These are phyloP conservation scores for Coendou prehensilis DNA, from an alignment of 2,797 vertebrate species.

Conservation along the genomic window DNA sequence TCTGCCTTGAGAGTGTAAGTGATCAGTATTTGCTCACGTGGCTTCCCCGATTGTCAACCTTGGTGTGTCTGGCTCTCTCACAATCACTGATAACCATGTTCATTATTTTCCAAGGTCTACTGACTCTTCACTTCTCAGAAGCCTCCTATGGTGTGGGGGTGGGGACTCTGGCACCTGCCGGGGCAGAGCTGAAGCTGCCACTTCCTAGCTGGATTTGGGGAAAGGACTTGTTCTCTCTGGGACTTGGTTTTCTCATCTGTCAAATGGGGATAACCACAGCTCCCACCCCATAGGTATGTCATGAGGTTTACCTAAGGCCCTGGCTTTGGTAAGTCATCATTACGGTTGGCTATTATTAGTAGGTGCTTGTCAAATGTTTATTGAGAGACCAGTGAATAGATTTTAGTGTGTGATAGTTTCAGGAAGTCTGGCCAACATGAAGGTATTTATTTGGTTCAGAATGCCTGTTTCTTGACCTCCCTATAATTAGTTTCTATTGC, in stretches of 20 bases:
- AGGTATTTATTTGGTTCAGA: conserved; percentile 81
- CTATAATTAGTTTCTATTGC: conserved; percentile 81
- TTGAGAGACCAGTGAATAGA: conserved; percentile 78
- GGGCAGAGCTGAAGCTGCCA: not conserved
- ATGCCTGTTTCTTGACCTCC: conserved; percentile 80
- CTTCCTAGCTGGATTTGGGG: not conserved
- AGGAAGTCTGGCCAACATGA: conserved; percentile 77
- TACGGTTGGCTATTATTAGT: conserved; percentile 76
- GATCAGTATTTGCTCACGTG: not conserved
- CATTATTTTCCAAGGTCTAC: not conserved
- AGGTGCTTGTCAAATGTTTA: conserved; percentile 74
- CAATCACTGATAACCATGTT: not conserved
- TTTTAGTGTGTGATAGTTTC: conserved; percentile 80
- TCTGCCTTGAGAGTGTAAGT: not conserved
- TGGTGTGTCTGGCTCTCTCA: not conserved
- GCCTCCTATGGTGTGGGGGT: not conserved
- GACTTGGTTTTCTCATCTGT: conserved; percentile 54
- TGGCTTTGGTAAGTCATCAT: conserved; percentile 58
- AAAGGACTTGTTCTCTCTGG: not conserved
- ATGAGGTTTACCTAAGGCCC: conserved; percentile 64
- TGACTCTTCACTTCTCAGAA: not conserved
- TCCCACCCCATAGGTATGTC: not conserved
- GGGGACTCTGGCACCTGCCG: no score
- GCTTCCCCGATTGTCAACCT: no score
- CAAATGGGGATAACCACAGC: conserved; percentile 58